A percentile compares a stretch with the other conserved stretches of the same genome.
Evolutionary conservation across 2,888 invertebrate species (phyloP).

Genomic region (Sinopyrophorus schimmeli): DNA sequence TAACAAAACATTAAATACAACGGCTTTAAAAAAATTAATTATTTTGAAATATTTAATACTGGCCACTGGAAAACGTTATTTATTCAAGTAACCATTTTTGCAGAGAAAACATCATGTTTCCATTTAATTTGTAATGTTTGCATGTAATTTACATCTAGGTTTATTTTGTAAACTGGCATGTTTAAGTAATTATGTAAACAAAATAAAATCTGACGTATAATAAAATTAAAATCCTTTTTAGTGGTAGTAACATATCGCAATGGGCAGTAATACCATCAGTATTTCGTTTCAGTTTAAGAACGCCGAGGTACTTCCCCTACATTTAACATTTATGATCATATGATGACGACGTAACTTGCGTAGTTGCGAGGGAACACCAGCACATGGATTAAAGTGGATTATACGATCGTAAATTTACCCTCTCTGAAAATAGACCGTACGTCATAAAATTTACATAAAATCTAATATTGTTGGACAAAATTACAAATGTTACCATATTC

Average conservation of each 20-base stretch:
- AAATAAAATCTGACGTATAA: constrained; percentile 7
- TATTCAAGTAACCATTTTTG: too few relatives aligned
- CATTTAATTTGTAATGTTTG: too few relatives aligned
- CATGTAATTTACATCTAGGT: too few relatives aligned
- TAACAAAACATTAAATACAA: too few relatives aligned
- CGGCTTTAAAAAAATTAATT: too few relatives aligned
- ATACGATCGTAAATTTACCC: constrained; percentile 19
- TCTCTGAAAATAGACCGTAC: constrained; percentile 20
- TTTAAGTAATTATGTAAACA: constrained; percentile 8
- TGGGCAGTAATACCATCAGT: constrained; percentile 11
- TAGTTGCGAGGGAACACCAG: constrained; percentile 18
- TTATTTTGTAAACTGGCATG: too few relatives aligned
- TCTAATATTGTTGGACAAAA: constrained; percentile 16
- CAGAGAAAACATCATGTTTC: too few relatives aligned
- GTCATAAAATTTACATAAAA: constrained; percentile 26
- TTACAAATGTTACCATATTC: constrained; percentile 12
- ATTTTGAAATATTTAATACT: too few relatives aligned
- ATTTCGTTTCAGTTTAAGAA: constrained; percentile 13
- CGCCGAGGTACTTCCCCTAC: constrained; percentile 18
- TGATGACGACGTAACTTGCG: constrained; percentile 20
- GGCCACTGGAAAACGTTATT: too few relatives aligned
- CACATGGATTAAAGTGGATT: constrained; percentile 25
- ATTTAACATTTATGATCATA: constrained; percentile 22
- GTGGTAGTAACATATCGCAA: constrained; percentile 4
- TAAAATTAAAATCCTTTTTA: constrained; percentile 8